Conservation (phyloP, 1,140 invertebrate species). For the Vanessa tameamea region DNA sequence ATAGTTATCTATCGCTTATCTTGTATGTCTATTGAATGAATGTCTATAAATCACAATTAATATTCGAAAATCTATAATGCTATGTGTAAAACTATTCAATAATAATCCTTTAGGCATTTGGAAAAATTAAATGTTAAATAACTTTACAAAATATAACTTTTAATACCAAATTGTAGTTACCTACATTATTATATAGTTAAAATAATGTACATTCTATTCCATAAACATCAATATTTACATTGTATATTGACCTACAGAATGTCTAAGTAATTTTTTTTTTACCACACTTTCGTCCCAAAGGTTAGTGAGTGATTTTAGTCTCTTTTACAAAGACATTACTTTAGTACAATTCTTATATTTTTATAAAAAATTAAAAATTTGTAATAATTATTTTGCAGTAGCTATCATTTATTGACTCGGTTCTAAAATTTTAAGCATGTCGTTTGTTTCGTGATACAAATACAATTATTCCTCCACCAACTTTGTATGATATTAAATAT, state of each 20-base stretch:
- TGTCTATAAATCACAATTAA: background rate
- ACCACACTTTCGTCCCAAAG: conserved; percentile 47
- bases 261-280: background rate
- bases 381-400: background rate
- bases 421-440: background rate
- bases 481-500: too few relatives aligned
- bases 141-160: conserved; percentile 16
- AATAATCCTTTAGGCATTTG: background rate
- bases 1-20: conserved; percentile 18
- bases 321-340: conserved; percentile 21
- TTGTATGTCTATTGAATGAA: conserved; percentile 20
- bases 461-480: too few relatives aligned
- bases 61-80: background rate
- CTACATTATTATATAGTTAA: conserved; percentile 26
- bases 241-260: conserved; percentile 3
- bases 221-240: conserved; percentile 1
- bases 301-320: conserved; percentile 52
- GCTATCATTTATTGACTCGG: background rate
- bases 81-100: background rate
- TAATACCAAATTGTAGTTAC: conserved; percentile 58
- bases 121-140: conserved; percentile 2
- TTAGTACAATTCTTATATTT: conserved; percentile 9
- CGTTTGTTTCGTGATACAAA: too few relatives aligned
- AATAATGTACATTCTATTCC: conserved; percentile 10
- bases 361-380: background rate